phyloP scores from a whole-genome alignment of 2,797 vertebrate species.

The Fistularia tabacaria region DNA sequence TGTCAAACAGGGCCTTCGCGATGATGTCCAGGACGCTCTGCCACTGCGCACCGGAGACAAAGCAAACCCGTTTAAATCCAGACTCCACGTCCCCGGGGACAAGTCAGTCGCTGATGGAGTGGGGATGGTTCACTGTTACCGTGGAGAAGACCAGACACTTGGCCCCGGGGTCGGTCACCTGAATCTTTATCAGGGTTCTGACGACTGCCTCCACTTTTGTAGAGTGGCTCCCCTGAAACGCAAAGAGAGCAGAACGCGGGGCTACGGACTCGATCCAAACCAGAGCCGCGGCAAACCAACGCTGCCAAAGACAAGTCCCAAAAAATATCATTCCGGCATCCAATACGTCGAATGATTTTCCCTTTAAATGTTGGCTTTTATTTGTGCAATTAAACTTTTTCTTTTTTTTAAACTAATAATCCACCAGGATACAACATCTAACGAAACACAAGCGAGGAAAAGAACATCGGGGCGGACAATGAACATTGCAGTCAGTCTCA shows the following conservation, averaged over 20 bases:
- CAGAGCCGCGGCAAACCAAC: too few species aligned
- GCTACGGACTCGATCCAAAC: neutral
- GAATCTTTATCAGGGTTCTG: conserved; percentile 92
- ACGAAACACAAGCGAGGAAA: too few species aligned
- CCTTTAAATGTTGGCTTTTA: too few species aligned
- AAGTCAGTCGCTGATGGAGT: neutral
- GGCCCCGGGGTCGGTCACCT: conserved; percentile 84
- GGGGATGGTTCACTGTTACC: conserved; percentile 70
- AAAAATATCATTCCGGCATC: too few species aligned
- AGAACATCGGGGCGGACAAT: too few species aligned
- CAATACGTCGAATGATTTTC: too few species aligned
- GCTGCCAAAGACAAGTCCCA: too few species aligned
- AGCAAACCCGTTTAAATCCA: conserved; percentile 18
- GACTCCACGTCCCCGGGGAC: neutral
- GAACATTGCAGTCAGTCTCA: too few species aligned
- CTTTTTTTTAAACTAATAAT: too few species aligned
- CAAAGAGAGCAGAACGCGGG: conserved; percentile 2
- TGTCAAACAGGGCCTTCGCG: conserved; percentile 94
- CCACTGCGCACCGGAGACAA: conserved; percentile 77
- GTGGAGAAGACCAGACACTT: conserved; percentile 97
- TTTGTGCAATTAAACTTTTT: too few species aligned
- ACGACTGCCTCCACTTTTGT: conserved; percentile 98
- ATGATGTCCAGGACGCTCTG: conserved; percentile 97
- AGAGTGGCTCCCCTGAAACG: conserved; percentile 90
- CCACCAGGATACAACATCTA: too few species aligned